Evolutionary conservation across 2,888 invertebrate genomes (phyloP), one percentile per base, ranked within the genome.

Genomic region (Melinopterus prodromus): DNA sequence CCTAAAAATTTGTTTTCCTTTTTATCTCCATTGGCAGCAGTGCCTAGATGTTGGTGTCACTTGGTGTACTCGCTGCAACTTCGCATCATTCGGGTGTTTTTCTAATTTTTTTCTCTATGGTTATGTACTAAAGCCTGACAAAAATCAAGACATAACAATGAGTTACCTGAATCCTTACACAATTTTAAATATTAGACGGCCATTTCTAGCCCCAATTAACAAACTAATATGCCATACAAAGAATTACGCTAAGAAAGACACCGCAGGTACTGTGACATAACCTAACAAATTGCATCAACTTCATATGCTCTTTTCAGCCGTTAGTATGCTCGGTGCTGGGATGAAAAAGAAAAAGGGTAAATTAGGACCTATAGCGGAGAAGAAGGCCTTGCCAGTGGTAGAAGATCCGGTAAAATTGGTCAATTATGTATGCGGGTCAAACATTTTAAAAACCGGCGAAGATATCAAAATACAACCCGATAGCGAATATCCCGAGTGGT

Each of bases 401-500:
- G 95, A 93, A 0, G 97, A 98, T 89, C 91, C 95, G 0, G 89
- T 93, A 35, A 95, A 93, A 87, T 90, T 99, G 37, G 92, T 95
- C 0, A 93, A 90, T 79, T 94, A 92, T 86, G 94, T 95, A 7
- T 98, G 98, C 85, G 98, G 98, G 2, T 94, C 95, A 79, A 98
- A 98, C 88, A 94, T 97, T 78, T 91, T 92, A 81, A 93, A 93
- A 86, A 94, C 94, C 14, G 95, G 97, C 0, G 93, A 96, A 87
- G 97, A 98, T 86, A 90, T 98, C 0, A 92, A 95, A 89, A 81
- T 94, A 16, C 94, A 94, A 87, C 92, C 94, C 0, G 95, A 96
- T 86, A 91, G 91, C 26, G 96, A 97, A 87, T 99, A 99, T 89
- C 99, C 98, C 0, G 94, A 94, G 1, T 99, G 98, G 98, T 90